These are phyloP conservation scores for Stylophora pistillata DNA, from an alignment of 64 coral and sea anemone species.

Conservation along the genomic window DNA sequence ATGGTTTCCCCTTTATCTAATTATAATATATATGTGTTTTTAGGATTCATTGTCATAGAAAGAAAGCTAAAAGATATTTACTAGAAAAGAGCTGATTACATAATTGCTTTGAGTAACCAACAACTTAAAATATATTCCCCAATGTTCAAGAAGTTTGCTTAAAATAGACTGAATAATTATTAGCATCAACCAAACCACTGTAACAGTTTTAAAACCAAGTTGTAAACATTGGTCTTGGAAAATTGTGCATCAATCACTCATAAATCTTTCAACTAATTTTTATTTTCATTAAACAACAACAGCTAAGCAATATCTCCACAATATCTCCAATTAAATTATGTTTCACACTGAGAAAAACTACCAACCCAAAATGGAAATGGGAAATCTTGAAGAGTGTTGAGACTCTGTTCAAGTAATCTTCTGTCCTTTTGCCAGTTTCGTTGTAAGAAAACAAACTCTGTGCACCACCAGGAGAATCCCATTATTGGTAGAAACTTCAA, in stretches of 20 bases:
- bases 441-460: constrained; percentile 81
- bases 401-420: constrained; percentile 71
- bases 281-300: no score
- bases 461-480: constrained; percentile 91
- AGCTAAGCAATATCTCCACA: no score
- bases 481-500: constrained; percentile 92
- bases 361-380: constrained; percentile 93
- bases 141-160: not conserved
- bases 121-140: not conserved
- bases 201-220: no score
- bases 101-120: not conserved
- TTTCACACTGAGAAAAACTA: not conserved
- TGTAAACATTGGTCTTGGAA: no score
- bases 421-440: constrained; percentile 89
- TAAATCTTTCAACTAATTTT: no score
- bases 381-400: constrained; percentile 73
- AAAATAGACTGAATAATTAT: not conserved
- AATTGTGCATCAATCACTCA: no score
- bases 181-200: no score
- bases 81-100: no score
- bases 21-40: no score
- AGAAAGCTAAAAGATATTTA: no score
- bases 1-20: no score
- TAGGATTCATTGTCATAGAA: no score
- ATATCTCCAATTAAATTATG: not conserved